Percentiles rank a stretch among this genome's conserved stretches.
phyloP scores from a whole-genome alignment of 2,113 vertebrate species.

The Anoplopoma fimbria region DNA sequence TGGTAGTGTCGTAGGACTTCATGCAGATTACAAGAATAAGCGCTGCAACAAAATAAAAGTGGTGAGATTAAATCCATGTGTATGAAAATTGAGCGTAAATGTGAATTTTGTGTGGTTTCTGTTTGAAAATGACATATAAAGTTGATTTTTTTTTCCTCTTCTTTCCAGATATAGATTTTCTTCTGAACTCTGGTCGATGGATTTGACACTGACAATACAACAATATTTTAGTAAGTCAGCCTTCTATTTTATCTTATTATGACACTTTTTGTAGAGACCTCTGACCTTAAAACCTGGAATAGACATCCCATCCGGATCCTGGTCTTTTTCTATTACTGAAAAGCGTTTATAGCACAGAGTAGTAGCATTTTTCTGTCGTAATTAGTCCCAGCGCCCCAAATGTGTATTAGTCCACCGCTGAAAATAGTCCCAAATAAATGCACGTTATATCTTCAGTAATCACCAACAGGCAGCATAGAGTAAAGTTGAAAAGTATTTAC shows the following conservation, averaged over 20 bases:
- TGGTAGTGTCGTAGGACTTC: background rate
- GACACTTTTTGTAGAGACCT: background rate
- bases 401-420: background rate
- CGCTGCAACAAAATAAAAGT: background rate
- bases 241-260: background rate
- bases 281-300: background rate
- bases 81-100: background rate
- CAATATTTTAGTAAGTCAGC: constrained; percentile 75
- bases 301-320: background rate
- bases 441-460: background rate
- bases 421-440: background rate
- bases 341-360: background rate
- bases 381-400: background rate
- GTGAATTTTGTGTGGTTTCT: constrained; percentile 6
- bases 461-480: background rate
- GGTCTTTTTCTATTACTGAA: background rate
- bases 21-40: background rate
- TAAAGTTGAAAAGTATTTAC: background rate
- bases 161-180: constrained; percentile 60
- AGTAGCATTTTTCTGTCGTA: background rate
- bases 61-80: background rate
- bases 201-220: constrained; percentile 76
- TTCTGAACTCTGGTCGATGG: constrained; percentile 76
- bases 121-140: background rate
- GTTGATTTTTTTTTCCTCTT: constrained; percentile 47